Evolutionary conservation across 1,140 invertebrate genomes (phyloP), one percentile per base, ranked within the genome.

Genomic region (Drosophila teissieri): DNA sequence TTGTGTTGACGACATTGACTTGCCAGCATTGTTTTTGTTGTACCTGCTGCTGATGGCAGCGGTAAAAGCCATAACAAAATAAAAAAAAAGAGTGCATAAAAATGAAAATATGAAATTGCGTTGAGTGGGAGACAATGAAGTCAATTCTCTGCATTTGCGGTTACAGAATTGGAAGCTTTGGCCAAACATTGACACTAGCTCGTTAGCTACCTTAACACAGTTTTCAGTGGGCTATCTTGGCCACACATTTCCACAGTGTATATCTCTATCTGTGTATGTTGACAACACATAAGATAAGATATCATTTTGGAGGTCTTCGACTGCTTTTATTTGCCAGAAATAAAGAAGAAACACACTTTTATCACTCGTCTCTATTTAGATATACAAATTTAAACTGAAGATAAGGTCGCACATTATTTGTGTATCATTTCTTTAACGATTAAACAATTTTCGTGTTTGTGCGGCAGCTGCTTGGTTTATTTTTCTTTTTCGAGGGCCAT

Each of bases 1-100:
- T 69, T 70, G 54, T 68, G 74, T 67, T 61, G 73, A 55, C 78
- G 78, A 75, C 78, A 80, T 80, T 85, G 82, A 86, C 78, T 78
- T 52, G 68, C 15, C 39, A 10, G 17, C 51, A 34, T 34, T 55
- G 37, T 55, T 27, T 8, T 51, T 44, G 17, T 15, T 42, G 37
- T 53, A 27, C 10, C 10, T 65, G 44, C 45, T 63, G 65, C 48
- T 68, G 62, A 52, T 54, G 46, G 61, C 70, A 56, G 40, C 8
- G 36, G 58, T 62, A 62, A 62, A 42, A 53, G 58, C 39, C 5
- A 40, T 19, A 8, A 31, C 31, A 31, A 31, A 15, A 34, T n/a
- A 69, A 53, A 34, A 36, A 62, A 34, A 44, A 17, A 8, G 22
- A 51, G 45, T 67, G 72, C 70, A 77, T 63, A 77, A 64, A 81